Percentiles rank a stretch among this genome's conserved stretches.
Conservation (phyloP, 2,888 invertebrate genomes). For the Sinelater perroti region DNA sequence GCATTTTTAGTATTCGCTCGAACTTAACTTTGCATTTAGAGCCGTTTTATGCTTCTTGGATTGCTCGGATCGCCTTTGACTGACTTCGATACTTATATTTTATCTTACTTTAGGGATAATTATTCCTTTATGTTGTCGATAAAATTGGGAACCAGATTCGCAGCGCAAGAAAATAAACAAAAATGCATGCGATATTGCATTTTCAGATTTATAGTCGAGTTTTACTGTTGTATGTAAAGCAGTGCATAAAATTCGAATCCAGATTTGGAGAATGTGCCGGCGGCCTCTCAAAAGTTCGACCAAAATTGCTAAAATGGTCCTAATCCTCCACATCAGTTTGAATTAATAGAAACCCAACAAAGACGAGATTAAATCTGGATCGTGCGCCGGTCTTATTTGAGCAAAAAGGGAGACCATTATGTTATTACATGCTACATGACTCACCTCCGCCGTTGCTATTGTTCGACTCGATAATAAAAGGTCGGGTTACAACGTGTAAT, state of each 20-base stretch:
- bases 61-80: too few relatives aligned
- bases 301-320: background rate
- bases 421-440: slow-evolving; percentile 37
- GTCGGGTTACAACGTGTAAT: slow-evolving; percentile 30
- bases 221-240: slow-evolving; percentile 14
- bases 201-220: slow-evolving; percentile 18
- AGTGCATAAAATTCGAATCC: slow-evolving; percentile 7
- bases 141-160: slow-evolving; percentile 24
- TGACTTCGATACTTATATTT: slow-evolving; percentile 24
- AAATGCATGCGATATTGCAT: slow-evolving; percentile 22
- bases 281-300: background rate
- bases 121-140: slow-evolving; percentile 27
- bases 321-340: background rate
- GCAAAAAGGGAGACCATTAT: slow-evolving; percentile 35
- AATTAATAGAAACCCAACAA: slow-evolving; percentile 20
- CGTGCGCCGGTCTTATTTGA: slow-evolving; percentile 26
- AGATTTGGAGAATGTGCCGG: background rate
- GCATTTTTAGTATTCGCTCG: slow-evolving; percentile 25
- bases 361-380: slow-evolving; percentile 32
- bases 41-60: slow-evolving; percentile 22
- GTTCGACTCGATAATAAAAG: slow-evolving; percentile 34
- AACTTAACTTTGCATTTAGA: slow-evolving; percentile 20
- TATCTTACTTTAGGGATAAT: slow-evolving; percentile 27
- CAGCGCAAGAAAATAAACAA: slow-evolving; percentile 29
- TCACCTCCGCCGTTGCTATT: slow-evolving; percentile 32